Base-by-base conservation (phyloP, 2,888 invertebrate genomes). In the Petrophora chlorosata region DNA sequence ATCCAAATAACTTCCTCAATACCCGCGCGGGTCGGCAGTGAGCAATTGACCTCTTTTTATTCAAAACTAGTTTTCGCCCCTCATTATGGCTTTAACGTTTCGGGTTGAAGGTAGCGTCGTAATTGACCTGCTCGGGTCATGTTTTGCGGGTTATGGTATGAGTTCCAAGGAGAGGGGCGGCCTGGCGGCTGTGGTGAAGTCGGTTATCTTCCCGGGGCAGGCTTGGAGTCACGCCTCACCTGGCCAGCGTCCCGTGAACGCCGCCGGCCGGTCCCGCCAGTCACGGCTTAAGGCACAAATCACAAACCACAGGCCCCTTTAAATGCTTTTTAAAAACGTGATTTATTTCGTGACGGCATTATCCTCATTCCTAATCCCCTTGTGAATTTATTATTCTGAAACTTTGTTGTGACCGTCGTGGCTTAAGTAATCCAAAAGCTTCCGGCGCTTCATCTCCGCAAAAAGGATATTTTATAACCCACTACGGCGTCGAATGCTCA, bases 321-420 rank as follows among this genome's bases (percentile, higher is more conserved):
- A 78, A 78, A 73, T 72, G 77, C 68, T 79, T 79, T 79, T 79
- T 75, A 77, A 73, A 61, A 75, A 67, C 72, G 75, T 84, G 77
- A 85, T 85, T 82, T 82, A 82, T 82, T 77, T 67, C 75, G 71
- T 66, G 70, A 70, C 70, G 74, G 70, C 69, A 81, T 85, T 80
- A 84, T 79, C 80, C 81, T 73, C 76, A 73, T 73, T 76, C 76
- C 73, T 80, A 82, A 85, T 81, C 80, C 79, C 60, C 67, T 61
- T 65, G 76, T 76, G 80, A 82, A 81, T 85, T 63, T 74, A 74
- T 74, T 84, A 82, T 83, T 75, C 78, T 69, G 60, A 67, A 84
- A 82, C 75, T 83, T 85, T 82, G 76, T 68, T 82, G 73, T 79
- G 78, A 70, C 71, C 71, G 71, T 59, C 71, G 71, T 59, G 66